These are phyloP conservation scores for Rapana venosa DNA, from an alignment of 2,888 invertebrate species.

Conservation along the genomic window DNA sequence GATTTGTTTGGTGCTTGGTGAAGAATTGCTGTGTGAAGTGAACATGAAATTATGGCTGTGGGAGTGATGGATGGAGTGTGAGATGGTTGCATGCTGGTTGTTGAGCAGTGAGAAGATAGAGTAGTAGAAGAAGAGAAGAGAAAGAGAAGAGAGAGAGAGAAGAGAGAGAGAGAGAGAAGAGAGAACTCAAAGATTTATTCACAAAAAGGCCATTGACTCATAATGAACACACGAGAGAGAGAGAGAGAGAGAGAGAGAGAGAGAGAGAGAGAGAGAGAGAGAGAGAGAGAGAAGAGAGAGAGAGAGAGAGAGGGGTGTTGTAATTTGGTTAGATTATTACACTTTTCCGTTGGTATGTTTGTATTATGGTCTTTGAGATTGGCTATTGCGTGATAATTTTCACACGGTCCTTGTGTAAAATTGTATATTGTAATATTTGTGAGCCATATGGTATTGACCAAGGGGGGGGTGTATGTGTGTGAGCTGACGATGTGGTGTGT, in stretches of 20 bases:
- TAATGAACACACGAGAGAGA: no score
- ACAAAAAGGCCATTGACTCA: no score
- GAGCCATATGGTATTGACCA: neutral
- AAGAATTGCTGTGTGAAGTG: no score
- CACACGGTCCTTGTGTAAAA: neutral
- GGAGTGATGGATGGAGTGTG: no score
- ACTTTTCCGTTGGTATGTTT: neutral
- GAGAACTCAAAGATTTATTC: no score
- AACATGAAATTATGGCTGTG: no score
- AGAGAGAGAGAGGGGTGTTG: neutral
- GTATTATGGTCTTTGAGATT: neutral
- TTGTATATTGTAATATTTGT: neutral
- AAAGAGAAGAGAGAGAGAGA: neutral
- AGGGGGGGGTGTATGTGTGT: neutral
- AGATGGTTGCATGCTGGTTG: no score
- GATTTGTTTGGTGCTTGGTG: no score
- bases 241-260: neutral
- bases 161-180: neutral
- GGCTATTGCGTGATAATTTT: neutral
- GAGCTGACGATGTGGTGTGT: neutral
- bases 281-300: neutral
- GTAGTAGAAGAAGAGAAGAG: neutral
- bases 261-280: neutral
- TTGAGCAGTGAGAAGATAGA: no score
- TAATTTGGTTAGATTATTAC: neutral